Base-by-base conservation (phyloP, 2,797 vertebrate genomes). In the Naso thynnoides region DNA sequence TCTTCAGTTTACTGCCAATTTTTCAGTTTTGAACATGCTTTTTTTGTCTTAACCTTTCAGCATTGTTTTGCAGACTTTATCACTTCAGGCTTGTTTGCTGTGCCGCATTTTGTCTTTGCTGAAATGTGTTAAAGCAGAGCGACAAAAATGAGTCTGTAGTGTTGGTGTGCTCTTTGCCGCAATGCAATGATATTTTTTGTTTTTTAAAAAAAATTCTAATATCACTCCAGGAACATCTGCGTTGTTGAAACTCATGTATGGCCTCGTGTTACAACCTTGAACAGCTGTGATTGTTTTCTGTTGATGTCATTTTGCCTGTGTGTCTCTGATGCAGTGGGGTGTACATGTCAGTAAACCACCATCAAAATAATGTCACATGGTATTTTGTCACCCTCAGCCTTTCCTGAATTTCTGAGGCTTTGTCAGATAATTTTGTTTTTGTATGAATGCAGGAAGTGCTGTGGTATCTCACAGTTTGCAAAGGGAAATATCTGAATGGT, bases 261-360 rank as follows among this genome's bases (percentile, higher is more conserved):
- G 41, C 81, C 47, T 70, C 70, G 65, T 91, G 73, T 87, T 67
- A 36, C 75, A 70, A 83, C 89, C 88, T 90, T 86, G 87, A 87
- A 79, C 60, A 59, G 63, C 67, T 73, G 70, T 79, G 42, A 61
- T 78, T 64, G 67, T 61, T 85, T 71, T 85, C 58, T 83, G 67
- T 83, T 82, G 48, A 62, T 81, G 78, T 71, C 56, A 53, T 44
- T 84, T 79, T 83, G 68, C 63, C 60, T 55, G 52, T 83, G 70
- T 76, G 50, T 81, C 41, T 72, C 56, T 68, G 75, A 86, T 83
- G 59, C 81, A 64, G 67, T 89, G 82, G 63, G 33, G 31, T 86
- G 79, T 89, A 64, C 57, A 14, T 80, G 70, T 88, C 44, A 38
- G 59, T 77, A 75, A 72, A 74, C 45, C 23, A 74, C 50, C 55